These are phyloP conservation scores for Copidosoma aretas DNA, from an alignment of 2,888 invertebrate species.

Conservation along the genomic window DNA sequence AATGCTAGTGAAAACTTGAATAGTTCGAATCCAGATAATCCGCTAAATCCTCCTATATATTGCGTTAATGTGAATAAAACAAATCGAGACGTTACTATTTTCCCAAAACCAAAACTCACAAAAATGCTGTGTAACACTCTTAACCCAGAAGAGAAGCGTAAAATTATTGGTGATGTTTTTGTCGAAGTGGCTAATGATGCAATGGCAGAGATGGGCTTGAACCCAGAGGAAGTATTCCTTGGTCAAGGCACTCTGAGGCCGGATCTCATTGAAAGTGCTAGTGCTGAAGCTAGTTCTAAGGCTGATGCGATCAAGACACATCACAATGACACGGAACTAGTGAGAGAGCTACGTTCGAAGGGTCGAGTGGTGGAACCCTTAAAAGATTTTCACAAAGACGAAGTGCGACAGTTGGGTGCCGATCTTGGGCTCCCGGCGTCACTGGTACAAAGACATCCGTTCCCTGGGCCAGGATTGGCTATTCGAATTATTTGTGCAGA, in stretches of 20 bases:
- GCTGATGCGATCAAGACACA: constrained; percentile 99
- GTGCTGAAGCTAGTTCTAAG: constrained; percentile 80
- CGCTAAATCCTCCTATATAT: constrained; percentile 22
- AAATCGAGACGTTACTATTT: constrained; percentile 37
- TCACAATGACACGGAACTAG: constrained; percentile 97
- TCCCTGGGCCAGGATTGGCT: constrained; percentile 97
- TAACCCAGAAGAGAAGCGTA: constrained; percentile 97
- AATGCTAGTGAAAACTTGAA: constrained; percentile 30
- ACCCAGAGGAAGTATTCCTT: constrained; percentile 89
- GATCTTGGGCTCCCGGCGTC: constrained; percentile 87
- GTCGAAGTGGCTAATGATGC: constrained; percentile 92
- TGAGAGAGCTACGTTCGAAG: constrained; percentile 73
- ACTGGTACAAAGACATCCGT: constrained; percentile 94
- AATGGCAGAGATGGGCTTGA: constrained; percentile 84
- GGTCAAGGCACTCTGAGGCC: constrained; percentile 97
- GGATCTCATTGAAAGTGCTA: constrained; percentile 98
- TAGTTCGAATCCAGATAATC: constrained; percentile 24
- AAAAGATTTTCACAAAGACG: constrained; percentile 98
- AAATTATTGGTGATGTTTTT: constrained; percentile 99
- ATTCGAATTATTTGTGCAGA: constrained; percentile 96
- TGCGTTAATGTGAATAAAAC: constrained; percentile 38
- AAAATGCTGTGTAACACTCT: constrained; percentile 83
- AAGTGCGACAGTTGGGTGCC: constrained; percentile 86
- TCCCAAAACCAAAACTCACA: constrained; percentile 71
- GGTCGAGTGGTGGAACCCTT: constrained; percentile 97